Conservation (phyloP, 1,140 invertebrate genomes). For the Zaprionus kolodkinae region DNA sequence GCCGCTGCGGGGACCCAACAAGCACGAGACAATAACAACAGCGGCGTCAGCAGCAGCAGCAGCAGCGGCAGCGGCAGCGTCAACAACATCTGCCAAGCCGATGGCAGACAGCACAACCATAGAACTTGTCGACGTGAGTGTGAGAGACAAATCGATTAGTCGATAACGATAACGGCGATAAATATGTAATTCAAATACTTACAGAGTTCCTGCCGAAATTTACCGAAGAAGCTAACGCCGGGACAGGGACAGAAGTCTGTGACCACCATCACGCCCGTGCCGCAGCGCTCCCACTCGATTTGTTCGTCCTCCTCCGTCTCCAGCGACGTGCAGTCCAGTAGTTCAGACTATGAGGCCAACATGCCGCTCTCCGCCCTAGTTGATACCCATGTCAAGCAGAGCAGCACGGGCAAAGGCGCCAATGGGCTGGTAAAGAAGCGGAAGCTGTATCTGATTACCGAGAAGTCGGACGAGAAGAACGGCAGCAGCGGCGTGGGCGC, state of each 20-base stretch:
- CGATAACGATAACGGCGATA: slow-evolving; percentile 21
- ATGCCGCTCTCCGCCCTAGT: slow-evolving; percentile 51
- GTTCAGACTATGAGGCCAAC: slow-evolving; percentile 65
- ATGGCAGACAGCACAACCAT: slow-evolving; percentile 63
- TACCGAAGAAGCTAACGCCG: slow-evolving; percentile 9
- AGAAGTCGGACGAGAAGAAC: slow-evolving; percentile 65
- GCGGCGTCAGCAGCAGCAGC: background rate
- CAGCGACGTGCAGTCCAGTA: slow-evolving; percentile 71
- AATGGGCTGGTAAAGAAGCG: slow-evolving; percentile 59
- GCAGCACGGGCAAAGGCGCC: background rate
- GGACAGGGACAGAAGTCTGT: slow-evolving; percentile 29
- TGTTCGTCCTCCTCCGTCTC: slow-evolving; percentile 69
- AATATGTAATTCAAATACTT: background rate
- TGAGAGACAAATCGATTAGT: slow-evolving; percentile 3
- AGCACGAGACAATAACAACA: slow-evolving; percentile 40
- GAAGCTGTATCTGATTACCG: slow-evolving; percentile 73
- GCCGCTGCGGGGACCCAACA: slow-evolving; percentile 74
- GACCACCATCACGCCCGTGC: slow-evolving; percentile 51
- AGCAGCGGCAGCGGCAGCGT: slow-evolving; percentile 8
- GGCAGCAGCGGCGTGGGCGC: slow-evolving; percentile 21
- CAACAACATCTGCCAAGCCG: slow-evolving; percentile 41
- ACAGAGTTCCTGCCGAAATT: slow-evolving; percentile 41
- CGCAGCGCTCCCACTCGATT: slow-evolving; percentile 77
- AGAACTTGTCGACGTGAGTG: slow-evolving; percentile 63
- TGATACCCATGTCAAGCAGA: slow-evolving; percentile 20